Base-by-base conservation (phyloP, 2,797 vertebrate genomes). In the Borostomias antarcticus region DNA sequence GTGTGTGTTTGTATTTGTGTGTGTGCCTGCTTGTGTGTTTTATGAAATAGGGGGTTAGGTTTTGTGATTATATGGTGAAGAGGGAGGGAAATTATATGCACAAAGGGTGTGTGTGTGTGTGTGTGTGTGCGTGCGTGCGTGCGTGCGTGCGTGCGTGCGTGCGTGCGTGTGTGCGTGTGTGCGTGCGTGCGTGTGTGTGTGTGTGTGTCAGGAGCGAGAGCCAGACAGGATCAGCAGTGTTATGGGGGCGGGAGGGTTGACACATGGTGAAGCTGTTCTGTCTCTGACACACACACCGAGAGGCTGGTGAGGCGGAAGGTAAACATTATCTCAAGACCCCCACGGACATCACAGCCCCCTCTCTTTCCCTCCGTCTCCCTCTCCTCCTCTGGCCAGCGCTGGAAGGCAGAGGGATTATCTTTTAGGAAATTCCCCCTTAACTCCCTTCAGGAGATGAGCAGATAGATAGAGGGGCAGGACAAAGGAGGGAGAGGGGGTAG, bases 341-440 rank as follows among this genome's bases (percentile, higher is more conserved):
- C 37, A 37, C 54, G 62, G 68, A 79, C 65, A 68, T 69, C 47
- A 45, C 65, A 73, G 59, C 48, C 48, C 59, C 26, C 35, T 62
- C 56, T 33, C 10, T 40, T 58, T 71, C 61, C 17, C 19, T 69
- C 50, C 23, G 64, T 56, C 9, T 66, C 59, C 28, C 71, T 59
- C 19, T 74, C 69, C 56, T 66, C 26, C 48, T 25, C 83, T 75
- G 78, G 74, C 64, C 82, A 71, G 59, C 80, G 80, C 78, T 76
- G 75, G 89, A 89, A 80, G 76, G 75, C 64, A 79, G 79, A 54
- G 75, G 72, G 85, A 63, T 92, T 86, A 89, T 91, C 82, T 86
- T 77, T 67, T 78, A 70, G 82, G 85, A 91, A 93, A 94, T 90
- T 85, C 82, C 85, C 58, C 59, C 28, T 37, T 40, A 52, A 33